Evolutionary conservation across 1,140 invertebrate species (phyloP).

Genomic region (Trypoxylus dichotomus): DNA sequence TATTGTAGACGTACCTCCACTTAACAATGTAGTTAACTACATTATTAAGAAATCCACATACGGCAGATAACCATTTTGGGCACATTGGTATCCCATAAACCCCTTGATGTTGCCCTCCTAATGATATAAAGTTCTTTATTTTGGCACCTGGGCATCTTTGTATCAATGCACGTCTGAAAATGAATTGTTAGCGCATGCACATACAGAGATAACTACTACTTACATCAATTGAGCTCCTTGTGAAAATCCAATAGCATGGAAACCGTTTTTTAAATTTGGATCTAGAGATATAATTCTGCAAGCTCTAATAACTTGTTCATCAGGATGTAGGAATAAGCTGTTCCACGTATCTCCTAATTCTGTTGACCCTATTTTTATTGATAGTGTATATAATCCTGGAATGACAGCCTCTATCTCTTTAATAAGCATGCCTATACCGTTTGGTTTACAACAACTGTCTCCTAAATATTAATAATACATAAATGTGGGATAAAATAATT

Average conservation of each 20-base stretch:
- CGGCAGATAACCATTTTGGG: constrained; percentile 49
- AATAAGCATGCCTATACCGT: constrained; percentile 85
- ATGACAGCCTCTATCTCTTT: constrained; percentile 73
- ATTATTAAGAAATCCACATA: constrained; percentile 72
- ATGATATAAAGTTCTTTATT: constrained; percentile 85
- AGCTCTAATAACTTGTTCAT: constrained; percentile 68
- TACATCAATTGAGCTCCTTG: constrained; percentile 85
- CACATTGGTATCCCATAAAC: constrained; percentile 83
- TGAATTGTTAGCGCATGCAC: not conserved
- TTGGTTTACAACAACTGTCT: constrained; percentile 79
- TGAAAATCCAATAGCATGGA: constrained; percentile 96
- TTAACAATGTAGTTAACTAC: constrained; percentile 75
- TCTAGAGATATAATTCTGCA: constrained; percentile 79
- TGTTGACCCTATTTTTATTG: constrained; percentile 77
- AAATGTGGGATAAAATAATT: not conserved
- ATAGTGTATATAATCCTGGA: constrained; percentile 81
- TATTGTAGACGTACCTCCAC: constrained; percentile 67
- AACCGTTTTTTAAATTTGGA: constrained; percentile 75
- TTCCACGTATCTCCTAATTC: constrained; percentile 78
- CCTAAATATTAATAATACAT: constrained; percentile 28
- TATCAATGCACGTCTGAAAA: constrained; percentile 71
- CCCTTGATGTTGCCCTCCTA: constrained; percentile 98
- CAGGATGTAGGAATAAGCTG: constrained; percentile 80
- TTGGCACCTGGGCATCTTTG: constrained; percentile 86
- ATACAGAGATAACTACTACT: constrained; percentile 50